Percentiles rank a stretch among this genome's conserved stretches.
These are phyloP conservation scores for Pantelozetes paolii DNA, from an alignment of 2,888 invertebrate genomes.

Conservation along the genomic window DNA sequence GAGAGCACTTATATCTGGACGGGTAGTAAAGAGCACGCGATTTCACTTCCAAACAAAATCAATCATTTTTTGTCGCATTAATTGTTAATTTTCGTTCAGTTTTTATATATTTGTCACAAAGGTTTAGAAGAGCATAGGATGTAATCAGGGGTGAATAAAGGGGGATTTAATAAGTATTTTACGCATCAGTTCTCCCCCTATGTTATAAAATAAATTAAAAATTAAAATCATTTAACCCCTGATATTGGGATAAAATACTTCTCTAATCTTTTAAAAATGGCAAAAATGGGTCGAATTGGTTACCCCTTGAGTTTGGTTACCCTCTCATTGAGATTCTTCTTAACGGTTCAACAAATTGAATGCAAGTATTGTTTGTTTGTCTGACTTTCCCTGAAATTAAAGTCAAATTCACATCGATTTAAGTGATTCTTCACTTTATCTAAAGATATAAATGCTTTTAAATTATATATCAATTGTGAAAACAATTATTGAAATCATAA, in stretches of 20 bases:
- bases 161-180: too few species aligned
- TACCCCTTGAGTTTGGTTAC: too few species aligned
- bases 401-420: background rate
- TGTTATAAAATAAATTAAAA: too few species aligned
- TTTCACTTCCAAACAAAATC: background rate
- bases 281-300: too few species aligned
- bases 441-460: background rate
- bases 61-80: constrained; percentile 17
- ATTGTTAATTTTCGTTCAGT: constrained; percentile 2
- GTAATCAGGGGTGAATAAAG: too few species aligned
- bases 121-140: too few species aligned
- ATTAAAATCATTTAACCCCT: too few species aligned
- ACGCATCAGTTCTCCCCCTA: too few species aligned
- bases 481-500: background rate
- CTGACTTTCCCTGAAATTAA: background rate
- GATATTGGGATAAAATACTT: too few species aligned
- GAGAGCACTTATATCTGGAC: background rate
- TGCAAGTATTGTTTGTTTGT: background rate
- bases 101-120: too few species aligned
- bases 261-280: too few species aligned
- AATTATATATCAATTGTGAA: background rate
- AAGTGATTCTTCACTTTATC: background rate
- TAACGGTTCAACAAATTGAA: background rate
- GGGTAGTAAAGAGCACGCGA: constrained; percentile 11
- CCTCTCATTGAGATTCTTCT: too few species aligned